Evolutionary conservation across 2,113 vertebrate genomes (phyloP).

Genomic region (Cheirogaleus medius): DNA sequence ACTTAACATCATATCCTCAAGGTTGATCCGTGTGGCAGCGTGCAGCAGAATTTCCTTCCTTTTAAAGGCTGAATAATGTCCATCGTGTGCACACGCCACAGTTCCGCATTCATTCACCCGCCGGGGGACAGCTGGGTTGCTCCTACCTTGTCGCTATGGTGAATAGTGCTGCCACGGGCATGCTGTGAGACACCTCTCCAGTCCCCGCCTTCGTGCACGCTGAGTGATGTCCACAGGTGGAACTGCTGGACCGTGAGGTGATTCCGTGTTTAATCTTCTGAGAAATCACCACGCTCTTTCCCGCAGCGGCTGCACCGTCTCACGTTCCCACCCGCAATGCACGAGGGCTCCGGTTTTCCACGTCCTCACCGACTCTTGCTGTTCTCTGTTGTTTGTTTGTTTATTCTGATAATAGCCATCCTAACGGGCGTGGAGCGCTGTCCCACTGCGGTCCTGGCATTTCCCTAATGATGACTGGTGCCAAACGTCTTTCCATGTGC

Average conservation of each 20-base stretch:
- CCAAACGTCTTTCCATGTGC: neutral
- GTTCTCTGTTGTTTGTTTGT: neutral
- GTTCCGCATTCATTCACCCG: neutral
- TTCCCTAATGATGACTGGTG: no score
- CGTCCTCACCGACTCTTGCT: neutral
- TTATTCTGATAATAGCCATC: neutral
- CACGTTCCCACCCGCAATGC: neutral
- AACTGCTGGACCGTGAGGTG: neutral
- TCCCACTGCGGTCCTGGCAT: neutral
- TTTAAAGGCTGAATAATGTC: neutral
- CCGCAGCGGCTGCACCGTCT: no score
- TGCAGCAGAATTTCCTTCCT: neutral
- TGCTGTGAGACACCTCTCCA: rapidly evolving
- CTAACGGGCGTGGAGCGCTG: neutral
- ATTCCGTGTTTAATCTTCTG: neutral
- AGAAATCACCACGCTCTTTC: neutral
- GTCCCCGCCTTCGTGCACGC: neutral
- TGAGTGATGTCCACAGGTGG: neutral
- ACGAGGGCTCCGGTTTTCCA: neutral
- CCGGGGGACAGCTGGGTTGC: neutral
- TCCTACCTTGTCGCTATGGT: neutral
- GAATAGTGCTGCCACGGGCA: rapidly evolving
- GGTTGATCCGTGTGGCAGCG: rapidly evolving
- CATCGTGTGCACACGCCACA: rapidly evolving
- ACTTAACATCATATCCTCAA: neutral